A percentile compares a stretch with the other conserved stretches of the same genome.
Conservation (phyloP, 1,140 invertebrate genomes). For the Platorchestia sp. region DNA sequence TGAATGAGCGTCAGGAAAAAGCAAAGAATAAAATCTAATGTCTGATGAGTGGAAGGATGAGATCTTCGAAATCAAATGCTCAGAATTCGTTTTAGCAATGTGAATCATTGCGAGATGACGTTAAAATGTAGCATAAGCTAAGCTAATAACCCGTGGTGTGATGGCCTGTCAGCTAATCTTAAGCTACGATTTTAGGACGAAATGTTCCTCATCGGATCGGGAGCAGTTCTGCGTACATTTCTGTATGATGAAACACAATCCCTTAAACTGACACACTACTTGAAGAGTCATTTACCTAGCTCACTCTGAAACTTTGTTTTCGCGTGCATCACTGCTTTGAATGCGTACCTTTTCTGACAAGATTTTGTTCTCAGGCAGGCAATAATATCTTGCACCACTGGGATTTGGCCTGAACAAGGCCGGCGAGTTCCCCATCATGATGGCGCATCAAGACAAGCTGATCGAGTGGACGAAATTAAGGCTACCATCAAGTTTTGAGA, state of each 20-base stretch:
- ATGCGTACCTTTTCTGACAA: conserved; percentile 51
- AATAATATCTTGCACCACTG: conserved; percentile 97
- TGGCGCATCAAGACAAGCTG: conserved; percentile 97
- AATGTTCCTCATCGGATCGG: too few relatives aligned
- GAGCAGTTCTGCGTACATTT: too few relatives aligned
- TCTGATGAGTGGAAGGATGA: too few relatives aligned
- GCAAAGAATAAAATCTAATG: too few relatives aligned
- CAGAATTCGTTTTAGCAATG: too few relatives aligned
- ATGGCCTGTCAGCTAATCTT: too few relatives aligned
- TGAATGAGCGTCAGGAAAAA: too few relatives aligned
- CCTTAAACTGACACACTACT: conserved; percentile 15
- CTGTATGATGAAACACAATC: neutral
- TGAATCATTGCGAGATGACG: too few relatives aligned
- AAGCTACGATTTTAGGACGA: too few relatives aligned
- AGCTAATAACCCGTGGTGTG: too few relatives aligned
- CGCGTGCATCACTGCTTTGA: neutral
- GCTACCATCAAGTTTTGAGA: conserved; percentile 99
- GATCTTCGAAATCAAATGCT: too few relatives aligned
- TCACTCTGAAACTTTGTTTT: conserved; percentile 64
- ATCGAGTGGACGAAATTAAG: conserved; percentile 98
- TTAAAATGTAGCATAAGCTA: too few relatives aligned
- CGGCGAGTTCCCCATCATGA: conserved; percentile 98
- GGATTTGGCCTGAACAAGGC: conserved; percentile 99
- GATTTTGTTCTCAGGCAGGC: conserved; percentile 68
- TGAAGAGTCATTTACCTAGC: conserved; percentile 60